Conservation (phyloP, 2,888 invertebrate species). For the Bembecia ichneumoniformis region DNA sequence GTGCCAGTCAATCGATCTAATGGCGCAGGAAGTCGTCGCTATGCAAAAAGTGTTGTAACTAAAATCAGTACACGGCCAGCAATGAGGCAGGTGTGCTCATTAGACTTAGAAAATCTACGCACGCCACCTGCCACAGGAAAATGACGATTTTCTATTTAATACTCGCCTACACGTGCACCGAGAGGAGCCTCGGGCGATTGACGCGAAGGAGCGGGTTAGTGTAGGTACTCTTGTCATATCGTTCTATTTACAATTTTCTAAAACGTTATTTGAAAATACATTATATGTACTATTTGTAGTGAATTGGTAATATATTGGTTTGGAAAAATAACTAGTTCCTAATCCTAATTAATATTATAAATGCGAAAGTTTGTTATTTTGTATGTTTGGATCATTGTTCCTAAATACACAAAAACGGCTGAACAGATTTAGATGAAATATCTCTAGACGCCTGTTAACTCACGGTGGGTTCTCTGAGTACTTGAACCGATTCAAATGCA, state of each 20-base stretch:
- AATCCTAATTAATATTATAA: too few relatives aligned
- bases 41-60: conserved; percentile 32
- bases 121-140: conserved; percentile 48
- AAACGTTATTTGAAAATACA: neutral
- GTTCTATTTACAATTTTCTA: neutral
- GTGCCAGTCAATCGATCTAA: conserved; percentile 8
- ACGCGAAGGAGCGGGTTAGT: neutral
- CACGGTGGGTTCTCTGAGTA: too few relatives aligned
- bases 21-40: conserved; percentile 28
- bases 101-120: conserved; percentile 34
- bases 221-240: neutral
- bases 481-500: too few relatives aligned
- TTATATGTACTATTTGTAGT: neutral
- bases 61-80: conserved; percentile 19
- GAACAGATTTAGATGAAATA: too few relatives aligned
- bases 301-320: too few relatives aligned
- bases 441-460: too few relatives aligned
- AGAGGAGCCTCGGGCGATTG: neutral
- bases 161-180: neutral
- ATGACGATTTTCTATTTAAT: conserved; percentile 45
- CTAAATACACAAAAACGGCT: too few relatives aligned
- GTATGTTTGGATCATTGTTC: too few relatives aligned
- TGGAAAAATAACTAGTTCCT: too few relatives aligned
- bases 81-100: conserved; percentile 30
- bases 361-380: too few relatives aligned